Evolutionary conservation across 2,113 vertebrate genomes (phyloP).

Genomic region (Pelodiscus sinensis): DNA sequence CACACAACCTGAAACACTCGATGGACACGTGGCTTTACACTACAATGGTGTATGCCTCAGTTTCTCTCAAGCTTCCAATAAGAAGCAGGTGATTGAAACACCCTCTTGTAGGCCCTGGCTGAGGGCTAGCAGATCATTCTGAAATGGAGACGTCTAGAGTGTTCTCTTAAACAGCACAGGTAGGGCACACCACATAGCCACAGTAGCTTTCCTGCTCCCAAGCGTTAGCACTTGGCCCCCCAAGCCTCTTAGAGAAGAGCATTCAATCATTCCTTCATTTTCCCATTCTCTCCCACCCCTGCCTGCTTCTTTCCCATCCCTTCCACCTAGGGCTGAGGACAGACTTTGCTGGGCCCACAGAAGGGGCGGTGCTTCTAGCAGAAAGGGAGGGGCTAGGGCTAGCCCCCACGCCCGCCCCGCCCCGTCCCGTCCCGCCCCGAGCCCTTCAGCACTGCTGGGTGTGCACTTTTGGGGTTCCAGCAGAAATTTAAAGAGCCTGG

Average conservation of each 20-base stretch:
- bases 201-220: neutral
- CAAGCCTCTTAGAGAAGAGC: neutral
- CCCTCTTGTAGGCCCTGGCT: neutral
- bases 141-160: neutral
- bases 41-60: rapidly evolving
- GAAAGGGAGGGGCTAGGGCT: too few species aligned
- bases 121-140: neutral
- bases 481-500: too few species aligned
- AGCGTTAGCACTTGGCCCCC: neutral
- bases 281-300: neutral
- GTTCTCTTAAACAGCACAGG: neutral
- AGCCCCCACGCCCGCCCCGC: too few species aligned
- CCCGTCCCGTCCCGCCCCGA: too few species aligned
- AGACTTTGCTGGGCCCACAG: too few species aligned
- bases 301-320: too few species aligned
- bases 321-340: too few species aligned
- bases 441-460: too few species aligned
- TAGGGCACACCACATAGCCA: neutral
- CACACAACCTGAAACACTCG: neutral
- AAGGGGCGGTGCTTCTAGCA: too few species aligned
- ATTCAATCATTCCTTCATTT: neutral
- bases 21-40: neutral
- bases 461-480: too few species aligned
- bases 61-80: neutral
- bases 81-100: neutral